Evolutionary conservation across 2,888 invertebrate species (phyloP).

Genomic region (Dascillus cervinus): DNA sequence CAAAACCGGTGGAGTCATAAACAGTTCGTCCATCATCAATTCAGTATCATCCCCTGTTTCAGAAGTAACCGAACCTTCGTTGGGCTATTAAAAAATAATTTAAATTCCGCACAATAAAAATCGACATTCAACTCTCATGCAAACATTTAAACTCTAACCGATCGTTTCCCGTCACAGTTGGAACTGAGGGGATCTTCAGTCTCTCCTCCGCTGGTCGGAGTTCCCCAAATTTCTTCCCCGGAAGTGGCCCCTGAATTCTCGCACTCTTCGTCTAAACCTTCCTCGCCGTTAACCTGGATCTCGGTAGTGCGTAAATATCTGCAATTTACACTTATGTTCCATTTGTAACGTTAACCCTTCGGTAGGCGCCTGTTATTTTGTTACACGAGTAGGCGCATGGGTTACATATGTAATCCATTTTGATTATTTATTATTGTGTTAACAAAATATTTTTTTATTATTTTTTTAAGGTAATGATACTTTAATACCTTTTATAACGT

Average conservation of each 20-base stretch:
- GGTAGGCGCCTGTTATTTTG: no score
- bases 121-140: constrained; percentile 3
- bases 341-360: no score
- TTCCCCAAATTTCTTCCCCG: constrained; percentile 84
- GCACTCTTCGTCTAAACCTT: constrained; percentile 53
- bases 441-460: no score
- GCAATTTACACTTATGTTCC: no score
- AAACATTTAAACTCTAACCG: constrained; percentile 40
- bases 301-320: constrained; percentile 52
- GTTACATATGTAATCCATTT: no score
- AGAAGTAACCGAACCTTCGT: constrained; percentile 45
- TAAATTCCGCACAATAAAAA: neutral
- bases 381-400: no score
- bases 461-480: no score
- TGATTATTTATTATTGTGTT: no score
- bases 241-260: constrained; percentile 79
- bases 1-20: constrained; percentile 71
- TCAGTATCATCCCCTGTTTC: constrained; percentile 71
- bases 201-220: constrained; percentile 78
- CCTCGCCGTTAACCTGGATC: constrained; percentile 37
- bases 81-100: neutral
- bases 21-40: constrained; percentile 71
- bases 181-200: constrained; percentile 60
- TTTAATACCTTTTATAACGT: no score
- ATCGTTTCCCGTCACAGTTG: constrained; percentile 56